phyloP scores from a whole-genome alignment of 2,888 invertebrate genomes.

The Atrina japonica region DNA sequence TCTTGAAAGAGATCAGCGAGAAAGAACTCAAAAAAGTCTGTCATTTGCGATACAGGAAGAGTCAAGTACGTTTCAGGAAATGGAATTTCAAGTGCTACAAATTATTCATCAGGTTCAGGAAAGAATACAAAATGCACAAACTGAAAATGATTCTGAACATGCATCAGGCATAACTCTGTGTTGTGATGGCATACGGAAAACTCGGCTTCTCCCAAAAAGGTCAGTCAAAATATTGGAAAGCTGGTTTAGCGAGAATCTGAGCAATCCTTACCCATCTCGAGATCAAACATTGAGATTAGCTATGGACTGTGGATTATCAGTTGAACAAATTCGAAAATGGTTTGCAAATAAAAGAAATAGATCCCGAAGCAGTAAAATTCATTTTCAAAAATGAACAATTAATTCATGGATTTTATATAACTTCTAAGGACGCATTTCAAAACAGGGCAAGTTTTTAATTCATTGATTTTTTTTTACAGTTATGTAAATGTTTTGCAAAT shows the following conservation, averaged over 20 bases:
- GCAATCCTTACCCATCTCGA: slow-evolving; percentile 70
- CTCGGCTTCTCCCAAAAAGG: slow-evolving; percentile 60
- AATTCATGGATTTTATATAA: neutral
- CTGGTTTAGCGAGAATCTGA: slow-evolving; percentile 69
- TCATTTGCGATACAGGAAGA: neutral
- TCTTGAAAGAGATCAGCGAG: slow-evolving; percentile 28
- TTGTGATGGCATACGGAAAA: slow-evolving; percentile 45
- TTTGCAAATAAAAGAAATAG: slow-evolving; percentile 74
- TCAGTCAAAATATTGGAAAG: slow-evolving; percentile 58
- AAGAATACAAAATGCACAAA: slow-evolving; percentile 27
- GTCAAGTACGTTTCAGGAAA: slow-evolving; percentile 11
- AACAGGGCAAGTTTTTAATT: slow-evolving; percentile 1
- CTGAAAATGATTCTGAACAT: slow-evolving; percentile 6
- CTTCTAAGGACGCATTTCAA: neutral
- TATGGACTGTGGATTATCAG: slow-evolving; percentile 60
- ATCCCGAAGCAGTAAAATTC: slow-evolving; percentile 57
- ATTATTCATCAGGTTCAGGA: slow-evolving; percentile 40
- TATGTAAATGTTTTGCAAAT: too few species aligned
- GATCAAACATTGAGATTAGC: slow-evolving; percentile 63
- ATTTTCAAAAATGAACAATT: slow-evolving; percentile 11
- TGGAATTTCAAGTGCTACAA: slow-evolving; percentile 40
- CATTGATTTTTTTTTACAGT: too few species aligned
- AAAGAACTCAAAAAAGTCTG: slow-evolving; percentile 6
- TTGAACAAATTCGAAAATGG: slow-evolving; percentile 73
- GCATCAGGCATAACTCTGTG: slow-evolving; percentile 14